Evolutionary conservation across 2,888 invertebrate species (phyloP).

Genomic region (Agrilus mali): DNA sequence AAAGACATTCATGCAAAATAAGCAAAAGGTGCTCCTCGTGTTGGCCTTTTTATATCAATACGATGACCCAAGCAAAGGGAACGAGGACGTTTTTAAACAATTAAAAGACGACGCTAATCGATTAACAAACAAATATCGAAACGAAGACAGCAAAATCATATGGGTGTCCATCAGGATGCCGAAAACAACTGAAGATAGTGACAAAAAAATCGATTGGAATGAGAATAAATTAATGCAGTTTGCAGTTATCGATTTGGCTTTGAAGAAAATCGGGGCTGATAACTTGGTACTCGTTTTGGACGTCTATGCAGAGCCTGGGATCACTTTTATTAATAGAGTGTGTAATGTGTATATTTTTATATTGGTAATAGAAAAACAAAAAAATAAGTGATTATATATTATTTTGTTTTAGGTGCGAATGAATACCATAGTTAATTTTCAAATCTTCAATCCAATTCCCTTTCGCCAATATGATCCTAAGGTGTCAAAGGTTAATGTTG

Average conservation of each 20-base stretch:
- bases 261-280: conserved; percentile 58
- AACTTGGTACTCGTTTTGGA: conserved; percentile 57
- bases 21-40: conserved; percentile 66
- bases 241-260: conserved; percentile 52
- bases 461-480: conserved; percentile 79
- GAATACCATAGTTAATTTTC: conserved; percentile 82
- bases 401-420: conserved; percentile 61
- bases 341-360: conserved; percentile 15
- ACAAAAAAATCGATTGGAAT: conserved; percentile 24
- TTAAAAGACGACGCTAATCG: conserved; percentile 52
- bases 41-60: conserved; percentile 58
- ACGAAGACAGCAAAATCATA: conserved; percentile 51
- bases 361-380: not conserved
- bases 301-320: conserved; percentile 55
- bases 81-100: conserved; percentile 27
- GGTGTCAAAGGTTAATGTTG: conserved; percentile 32
- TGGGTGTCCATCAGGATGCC: conserved; percentile 60
- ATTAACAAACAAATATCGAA: conserved; percentile 51
- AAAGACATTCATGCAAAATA: conserved; percentile 49
- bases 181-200: conserved; percentile 5
- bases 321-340: conserved; percentile 83
- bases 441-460: conserved; percentile 85
- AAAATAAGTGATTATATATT: not conserved
- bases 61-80: conserved; percentile 50
- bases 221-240: conserved; percentile 36